Base-by-base conservation (phyloP, 1,140 invertebrate species). In the Caenorhabditis briggsae region DNA sequence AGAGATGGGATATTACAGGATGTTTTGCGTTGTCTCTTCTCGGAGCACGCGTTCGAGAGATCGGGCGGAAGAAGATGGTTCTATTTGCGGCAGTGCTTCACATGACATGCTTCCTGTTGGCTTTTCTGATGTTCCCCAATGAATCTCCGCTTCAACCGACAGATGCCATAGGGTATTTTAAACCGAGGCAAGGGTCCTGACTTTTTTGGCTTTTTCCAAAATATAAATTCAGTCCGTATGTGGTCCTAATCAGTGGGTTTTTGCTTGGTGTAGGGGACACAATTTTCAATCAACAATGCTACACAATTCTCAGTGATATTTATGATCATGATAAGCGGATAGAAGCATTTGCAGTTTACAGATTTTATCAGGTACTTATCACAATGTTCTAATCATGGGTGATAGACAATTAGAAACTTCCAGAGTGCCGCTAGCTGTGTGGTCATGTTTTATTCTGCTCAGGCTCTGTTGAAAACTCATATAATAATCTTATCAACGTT, bases 101-200 rank as follows among this genome's bases (percentile, higher is more conserved):
- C 70, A 78, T 78, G 70, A 78, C 70, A 78, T 78, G 70, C 46
- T 78, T 78, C 70, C 70, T 78, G 70, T 78, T 78, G 70, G 14
- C 70, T 46, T 50, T 78, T 50, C 33, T 78, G 46, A 78, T 50
- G 70, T 78, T 78, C 70, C 70, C 70, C 70, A 20, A 78, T 50
- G 70, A 78, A 9, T 78, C 70, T 78, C 70, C 70, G 11, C n/a
- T 78, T 0, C 50, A 48, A 12, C 70, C 70, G 46, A 78, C 70
- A 41, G n/a, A 50, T 50, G 46, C 12, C 1, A 50, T 78, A 12
- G 70, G 70, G 11, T 78, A 78, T 50, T n/a, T 50, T 23, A 11
- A 50, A 23, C 70, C 70, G 20, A 78, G 70, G 70, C 70, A 53
- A 78, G 70, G 18, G 14, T n/a, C n/a, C 16, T 20, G n/a, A 58